Conservation (phyloP, 1,140 invertebrate genomes). For the Arctopsyche grandis region DNA sequence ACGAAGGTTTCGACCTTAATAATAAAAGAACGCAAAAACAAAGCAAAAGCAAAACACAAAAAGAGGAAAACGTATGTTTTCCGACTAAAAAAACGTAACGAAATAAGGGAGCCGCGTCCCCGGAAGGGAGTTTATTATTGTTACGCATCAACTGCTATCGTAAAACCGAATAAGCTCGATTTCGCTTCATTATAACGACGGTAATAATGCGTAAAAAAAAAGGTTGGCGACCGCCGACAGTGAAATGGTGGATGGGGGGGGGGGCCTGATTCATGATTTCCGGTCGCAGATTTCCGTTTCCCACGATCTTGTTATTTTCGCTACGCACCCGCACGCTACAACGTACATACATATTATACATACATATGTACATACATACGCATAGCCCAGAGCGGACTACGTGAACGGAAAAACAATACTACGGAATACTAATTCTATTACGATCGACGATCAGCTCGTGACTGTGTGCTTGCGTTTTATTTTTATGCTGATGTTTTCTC, state of each 20-base stretch:
- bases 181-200: slow-evolving; percentile 45
- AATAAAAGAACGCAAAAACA: background rate
- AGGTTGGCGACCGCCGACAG: background rate
- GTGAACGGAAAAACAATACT: background rate
- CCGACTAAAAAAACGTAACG: slow-evolving; percentile 21
- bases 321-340: background rate
- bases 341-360: background rate
- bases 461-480: background rate
- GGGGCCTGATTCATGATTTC: slow-evolving; percentile 45
- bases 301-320: slow-evolving; percentile 43
- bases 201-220: slow-evolving; percentile 24
- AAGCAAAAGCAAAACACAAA: background rate
- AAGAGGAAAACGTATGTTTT: background rate
- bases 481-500: background rate
- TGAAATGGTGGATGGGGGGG: background rate
- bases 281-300: slow-evolving; percentile 42
- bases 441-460: background rate
- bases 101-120: background rate
- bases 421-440: slow-evolving; percentile 5
- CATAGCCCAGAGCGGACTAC: background rate
- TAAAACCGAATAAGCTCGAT: slow-evolving; percentile 47
- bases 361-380: background rate
- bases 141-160: slow-evolving; percentile 43
- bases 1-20: background rate
- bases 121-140: slow-evolving; percentile 40